Conservation (phyloP, 2,113 vertebrate genomes). For the Eptesicus fuscus region DNA sequence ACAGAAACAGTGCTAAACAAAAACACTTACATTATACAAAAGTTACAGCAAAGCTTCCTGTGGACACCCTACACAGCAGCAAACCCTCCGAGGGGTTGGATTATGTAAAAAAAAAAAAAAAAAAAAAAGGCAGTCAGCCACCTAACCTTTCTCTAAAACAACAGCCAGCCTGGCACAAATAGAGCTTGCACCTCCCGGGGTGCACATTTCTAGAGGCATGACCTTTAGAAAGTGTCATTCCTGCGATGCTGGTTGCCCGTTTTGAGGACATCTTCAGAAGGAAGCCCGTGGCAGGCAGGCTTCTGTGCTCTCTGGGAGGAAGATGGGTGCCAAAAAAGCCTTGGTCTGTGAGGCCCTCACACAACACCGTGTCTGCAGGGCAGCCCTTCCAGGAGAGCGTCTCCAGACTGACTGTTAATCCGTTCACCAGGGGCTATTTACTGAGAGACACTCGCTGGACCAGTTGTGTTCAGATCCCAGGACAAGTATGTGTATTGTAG, state of each 20-base stretch:
- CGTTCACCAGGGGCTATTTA: constrained; percentile 46
- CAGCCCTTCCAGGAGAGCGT: neutral
- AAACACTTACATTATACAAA: neutral
- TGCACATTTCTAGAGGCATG: constrained; percentile 16
- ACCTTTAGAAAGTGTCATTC: constrained; percentile 38
- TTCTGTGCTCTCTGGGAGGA: neutral
- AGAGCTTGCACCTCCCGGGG: constrained; percentile 31
- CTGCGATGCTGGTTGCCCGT: neutral
- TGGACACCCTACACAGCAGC: neutral
- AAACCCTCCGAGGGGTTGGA: neutral
- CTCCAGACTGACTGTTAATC: constrained; percentile 1
- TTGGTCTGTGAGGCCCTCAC: neutral
- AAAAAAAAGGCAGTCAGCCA: neutral
- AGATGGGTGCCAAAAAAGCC: neutral
- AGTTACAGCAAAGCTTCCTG: neutral
- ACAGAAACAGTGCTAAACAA: neutral
- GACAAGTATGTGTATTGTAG: neutral
- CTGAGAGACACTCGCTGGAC: constrained; percentile 49
- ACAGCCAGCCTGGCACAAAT: neutral
- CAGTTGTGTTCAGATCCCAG: constrained; percentile 43
- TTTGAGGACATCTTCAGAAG: neutral
- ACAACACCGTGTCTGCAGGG: neutral
- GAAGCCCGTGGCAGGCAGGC: neutral
- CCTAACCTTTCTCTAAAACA: constrained; percentile 1
- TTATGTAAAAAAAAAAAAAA: neutral